Base-by-base conservation (phyloP, 2,888 invertebrate species). In the Nomada fabriciana region DNA sequence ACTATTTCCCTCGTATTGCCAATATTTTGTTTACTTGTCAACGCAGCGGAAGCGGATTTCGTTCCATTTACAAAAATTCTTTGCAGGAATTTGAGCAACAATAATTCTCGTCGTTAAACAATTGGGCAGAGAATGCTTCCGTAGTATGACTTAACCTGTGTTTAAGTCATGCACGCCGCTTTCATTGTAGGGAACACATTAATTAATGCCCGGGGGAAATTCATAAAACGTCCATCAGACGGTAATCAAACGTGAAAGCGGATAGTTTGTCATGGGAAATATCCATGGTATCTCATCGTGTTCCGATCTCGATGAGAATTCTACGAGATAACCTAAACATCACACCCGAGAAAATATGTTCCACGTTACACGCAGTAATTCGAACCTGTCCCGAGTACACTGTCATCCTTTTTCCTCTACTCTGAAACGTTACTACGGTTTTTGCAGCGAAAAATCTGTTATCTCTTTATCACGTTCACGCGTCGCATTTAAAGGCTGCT, bases 251-350 rank as follows among this genome's bases (percentile, higher is more conserved):
- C 42, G 60, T 23, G 55, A 70, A 72, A 71, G 65, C 29, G n/a
- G n/a, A 76, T 25, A 70, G 70, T 75, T 52, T 65, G 59, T 82
- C 60, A 75, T 50, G 43, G 64, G 23, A 59, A 71, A 68, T 78
- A 78, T 78, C 83, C 71, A 83, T 82, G 75, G 64, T 75, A 75
- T 60, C 71, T 83, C 83, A 83, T 82, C 76, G 83, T 69, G 68
- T 52, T 63, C 71, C 74, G 60, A 78, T 82, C 42, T 75, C 71
- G 52, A 73, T 47, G 57, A 57, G 20, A 29, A 78, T 78, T 47
- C 72, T 64, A 75, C 69, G 63, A 43, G 71, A 75, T 83, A 82
- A 82, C 83, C 83, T 78, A 75, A 74, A 71, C 71, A 82, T 82
- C 78, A 79, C 83, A 72, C 69, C 53, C 74, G 68, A 69, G 60